Evolutionary conservation across 2,888 invertebrate genomes (phyloP).

Genomic region (Drosophila anomelani): DNA sequence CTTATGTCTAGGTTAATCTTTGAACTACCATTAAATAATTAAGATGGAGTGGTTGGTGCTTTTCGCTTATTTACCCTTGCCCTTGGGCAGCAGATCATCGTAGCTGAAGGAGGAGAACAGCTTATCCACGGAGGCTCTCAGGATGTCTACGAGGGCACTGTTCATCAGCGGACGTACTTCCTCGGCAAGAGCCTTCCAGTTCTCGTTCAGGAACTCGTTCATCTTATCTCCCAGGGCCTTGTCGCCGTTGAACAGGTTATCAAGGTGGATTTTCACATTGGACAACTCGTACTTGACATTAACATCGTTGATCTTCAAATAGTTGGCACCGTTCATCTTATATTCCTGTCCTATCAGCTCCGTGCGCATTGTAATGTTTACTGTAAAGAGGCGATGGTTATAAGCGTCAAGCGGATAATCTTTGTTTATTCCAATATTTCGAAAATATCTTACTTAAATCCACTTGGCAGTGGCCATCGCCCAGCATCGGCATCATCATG

Average conservation of each 20-base stretch:
- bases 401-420: neutral
- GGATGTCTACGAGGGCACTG: constrained; percentile 86
- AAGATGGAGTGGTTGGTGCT: constrained; percentile 16
- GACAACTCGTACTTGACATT: constrained; percentile 89
- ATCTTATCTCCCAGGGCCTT: constrained; percentile 88
- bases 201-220: constrained; percentile 91
- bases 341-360: constrained; percentile 87
- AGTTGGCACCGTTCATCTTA: constrained; percentile 84
- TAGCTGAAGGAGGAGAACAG: constrained; percentile 87
- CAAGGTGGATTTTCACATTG: constrained; percentile 88
- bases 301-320: constrained; percentile 88
- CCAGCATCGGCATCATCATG: constrained; percentile 90
- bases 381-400: constrained; percentile 83
- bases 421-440: neutral
- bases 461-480: constrained; percentile 88
- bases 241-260: constrained; percentile 91
- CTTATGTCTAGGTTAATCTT: constrained; percentile 42
- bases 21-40: constrained; percentile 46
- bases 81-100: constrained; percentile 85
- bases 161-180: constrained; percentile 90
- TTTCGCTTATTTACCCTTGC: constrained; percentile 15
- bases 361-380: constrained; percentile 88
- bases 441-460: constrained; percentile 87
- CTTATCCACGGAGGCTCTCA: constrained; percentile 87
- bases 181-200: constrained; percentile 89